Base-by-base conservation (phyloP, 1,140 invertebrate species). In the Eurosta solidaginis region DNA sequence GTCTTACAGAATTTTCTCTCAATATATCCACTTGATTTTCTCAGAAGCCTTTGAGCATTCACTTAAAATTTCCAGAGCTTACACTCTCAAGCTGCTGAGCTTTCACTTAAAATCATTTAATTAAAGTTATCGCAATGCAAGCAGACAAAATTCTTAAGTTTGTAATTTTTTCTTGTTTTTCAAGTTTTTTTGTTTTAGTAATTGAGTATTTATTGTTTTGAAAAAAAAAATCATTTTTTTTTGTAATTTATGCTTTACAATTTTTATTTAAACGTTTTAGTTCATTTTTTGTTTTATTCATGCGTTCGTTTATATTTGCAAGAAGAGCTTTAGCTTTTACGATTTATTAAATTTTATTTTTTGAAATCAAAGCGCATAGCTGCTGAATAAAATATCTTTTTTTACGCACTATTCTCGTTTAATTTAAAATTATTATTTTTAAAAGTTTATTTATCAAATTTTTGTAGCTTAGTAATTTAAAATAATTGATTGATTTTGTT, bases 201-300 rank as follows among this genome's bases (percentile, higher is more conserved):
- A 29, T 33, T 29, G 54, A 17, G 14, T 59, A 59, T 59, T 36
- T 33, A 59, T 29, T 59, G 27, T 68, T 68, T 68, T 17, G 33
- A 20, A 10, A 29, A 20, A 68, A 22, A 40, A 68, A n/a, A n/a
- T n/a, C n/a, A n/a, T n/a, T n/a, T n/a, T 68, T 42, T 27, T 10
- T 12, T 20, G 29, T 68, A 22, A 36, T 20, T n/a, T 68, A 40
- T 40, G 33, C 59, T 68, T 68, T 68, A 68, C n/a, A 68, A 68
- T 17, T 68, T 68, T 68, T 29, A 36, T 68, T 40, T 36, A 17
- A 40, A 9, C 59, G 20, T 17, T n/a, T 4, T 10, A 63, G 4
- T 63, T 68, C 12, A 14, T 68, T 68, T 68, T 68, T 20, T 17
- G 4, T 68, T 68, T 68, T 68, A 68, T 40, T 68, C 20, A 68